Conservation (phyloP, 64 coral and sea anemone genomes). For the Montipora efflorescens region DNA sequence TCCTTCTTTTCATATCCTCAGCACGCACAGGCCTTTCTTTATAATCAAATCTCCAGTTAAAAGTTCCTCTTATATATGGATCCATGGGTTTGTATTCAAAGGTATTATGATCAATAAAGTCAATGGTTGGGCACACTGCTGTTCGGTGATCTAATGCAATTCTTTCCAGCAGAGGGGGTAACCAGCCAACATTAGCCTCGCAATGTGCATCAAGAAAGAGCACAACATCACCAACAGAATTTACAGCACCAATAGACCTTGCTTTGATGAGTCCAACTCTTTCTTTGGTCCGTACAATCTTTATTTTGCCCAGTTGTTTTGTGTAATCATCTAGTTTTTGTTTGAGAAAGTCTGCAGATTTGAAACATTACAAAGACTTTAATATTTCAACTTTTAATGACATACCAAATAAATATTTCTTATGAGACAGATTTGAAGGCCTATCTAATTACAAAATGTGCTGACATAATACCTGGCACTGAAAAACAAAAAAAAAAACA, state of each 20-base stretch:
- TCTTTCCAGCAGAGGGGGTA: slow-evolving; percentile 89
- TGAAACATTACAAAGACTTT: background rate
- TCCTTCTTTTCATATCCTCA: slow-evolving; percentile 83
- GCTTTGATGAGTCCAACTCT: slow-evolving; percentile 94
- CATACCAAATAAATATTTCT: too few relatives aligned
- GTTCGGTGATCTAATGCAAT: slow-evolving; percentile 83
- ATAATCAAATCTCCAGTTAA: slow-evolving; percentile 99
- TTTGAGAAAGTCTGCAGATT: slow-evolving; percentile 80
- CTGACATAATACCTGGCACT: too few relatives aligned
- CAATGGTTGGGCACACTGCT: slow-evolving; percentile 97
- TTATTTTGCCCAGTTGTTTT: slow-evolving; percentile 83
- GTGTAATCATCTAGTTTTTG: slow-evolving; percentile 79
- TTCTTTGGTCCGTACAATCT: slow-evolving; percentile 86
- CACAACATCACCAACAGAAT: slow-evolving; percentile 85
- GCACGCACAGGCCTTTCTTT: slow-evolving; percentile 86
- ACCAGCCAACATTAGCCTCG: slow-evolving; percentile 94
- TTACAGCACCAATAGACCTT: slow-evolving; percentile 87
- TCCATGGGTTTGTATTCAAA: slow-evolving; percentile 99
- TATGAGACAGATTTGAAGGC: too few relatives aligned
- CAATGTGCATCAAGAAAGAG: slow-evolving; percentile 96
- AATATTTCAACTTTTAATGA: too few relatives aligned
- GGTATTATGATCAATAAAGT: slow-evolving; percentile 99
- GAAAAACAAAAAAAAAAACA: too few relatives aligned
- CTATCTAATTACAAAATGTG: too few relatives aligned
- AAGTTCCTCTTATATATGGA: slow-evolving; percentile 92